phyloP scores from a whole-genome alignment of 2,888 invertebrate species.

The Phorcus lineatus region DNA sequence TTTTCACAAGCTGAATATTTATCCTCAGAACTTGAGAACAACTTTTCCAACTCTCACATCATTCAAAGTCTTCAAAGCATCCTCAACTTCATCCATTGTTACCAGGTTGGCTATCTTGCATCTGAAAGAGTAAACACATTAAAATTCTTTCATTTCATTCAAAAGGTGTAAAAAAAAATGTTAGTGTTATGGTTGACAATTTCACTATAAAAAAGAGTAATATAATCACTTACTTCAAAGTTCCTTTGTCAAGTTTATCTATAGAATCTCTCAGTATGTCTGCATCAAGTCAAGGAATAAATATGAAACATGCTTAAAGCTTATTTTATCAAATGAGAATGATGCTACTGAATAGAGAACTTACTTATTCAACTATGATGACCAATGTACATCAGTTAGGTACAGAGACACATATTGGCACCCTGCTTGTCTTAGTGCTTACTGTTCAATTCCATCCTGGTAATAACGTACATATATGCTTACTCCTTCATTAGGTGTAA shows the following conservation, averaged over 20 bases:
- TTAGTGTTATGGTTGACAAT: too few species aligned
- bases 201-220: neutral
- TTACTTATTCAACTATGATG: too few species aligned
- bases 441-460: too few species aligned
- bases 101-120: conserved; percentile 67
- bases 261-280: conserved; percentile 75
- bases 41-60: conserved; percentile 72
- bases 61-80: conserved; percentile 66
- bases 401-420: too few species aligned
- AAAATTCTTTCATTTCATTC: neutral
- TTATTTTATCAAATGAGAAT: too few species aligned
- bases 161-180: too few species aligned
- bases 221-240: conserved; percentile 74
- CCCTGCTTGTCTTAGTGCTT: too few species aligned
- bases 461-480: too few species aligned
- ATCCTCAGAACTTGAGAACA: conserved; percentile 48
- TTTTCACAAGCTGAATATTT: neutral
- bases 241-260: conserved; percentile 75
- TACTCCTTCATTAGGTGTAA: too few species aligned
- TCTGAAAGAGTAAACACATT: conserved; percentile 42
- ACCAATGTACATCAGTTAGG: too few species aligned
- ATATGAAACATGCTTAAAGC: too few species aligned
- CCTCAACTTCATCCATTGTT: conserved; percentile 70
- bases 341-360: too few species aligned
- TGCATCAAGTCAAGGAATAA: conserved; percentile 38